These are phyloP conservation scores for Fukomys damarensis DNA, from an alignment of 2,113 vertebrate genomes.

Conservation along the genomic window DNA sequence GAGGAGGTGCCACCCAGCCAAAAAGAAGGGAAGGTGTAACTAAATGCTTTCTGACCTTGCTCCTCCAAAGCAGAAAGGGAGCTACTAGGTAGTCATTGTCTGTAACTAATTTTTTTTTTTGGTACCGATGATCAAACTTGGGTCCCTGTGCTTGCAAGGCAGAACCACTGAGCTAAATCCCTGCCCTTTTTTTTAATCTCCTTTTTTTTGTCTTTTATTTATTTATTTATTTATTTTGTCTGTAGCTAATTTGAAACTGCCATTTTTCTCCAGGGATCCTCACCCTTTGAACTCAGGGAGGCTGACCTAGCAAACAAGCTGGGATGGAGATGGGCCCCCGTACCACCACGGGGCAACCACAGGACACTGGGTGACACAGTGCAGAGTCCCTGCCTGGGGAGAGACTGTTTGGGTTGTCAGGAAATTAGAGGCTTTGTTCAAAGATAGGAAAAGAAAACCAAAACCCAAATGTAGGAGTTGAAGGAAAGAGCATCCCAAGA, in stretches of 20 bases:
- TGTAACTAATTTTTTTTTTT: no score
- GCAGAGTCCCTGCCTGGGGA: neutral
- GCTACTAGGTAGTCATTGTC: neutral
- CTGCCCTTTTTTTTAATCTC: no score
- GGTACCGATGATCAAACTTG: no score
- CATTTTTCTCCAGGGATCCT: neutral
- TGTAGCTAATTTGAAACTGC: neutral
- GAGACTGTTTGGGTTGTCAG: neutral
- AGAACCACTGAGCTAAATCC: no score
- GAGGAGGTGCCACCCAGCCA: neutral
- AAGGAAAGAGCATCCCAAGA: constrained; percentile 22
- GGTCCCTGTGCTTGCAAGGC: no score
- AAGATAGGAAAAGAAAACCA: constrained; percentile 58
- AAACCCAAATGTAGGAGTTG: constrained; percentile 19
- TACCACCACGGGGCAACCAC: fast-evolving
- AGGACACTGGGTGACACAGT: fast-evolving
- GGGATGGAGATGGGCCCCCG: neutral
- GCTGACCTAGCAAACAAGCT: neutral
- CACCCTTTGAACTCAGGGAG: neutral
- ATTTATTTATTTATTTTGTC: no score
- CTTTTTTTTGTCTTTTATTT: no score
- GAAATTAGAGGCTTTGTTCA: constrained; percentile 71
- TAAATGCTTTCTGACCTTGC: neutral
- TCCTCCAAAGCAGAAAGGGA: neutral
- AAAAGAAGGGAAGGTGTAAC: neutral